Evolutionary conservation across 2,888 invertebrate genomes (phyloP).

Genomic region (Cryptocheilus praepositus): DNA sequence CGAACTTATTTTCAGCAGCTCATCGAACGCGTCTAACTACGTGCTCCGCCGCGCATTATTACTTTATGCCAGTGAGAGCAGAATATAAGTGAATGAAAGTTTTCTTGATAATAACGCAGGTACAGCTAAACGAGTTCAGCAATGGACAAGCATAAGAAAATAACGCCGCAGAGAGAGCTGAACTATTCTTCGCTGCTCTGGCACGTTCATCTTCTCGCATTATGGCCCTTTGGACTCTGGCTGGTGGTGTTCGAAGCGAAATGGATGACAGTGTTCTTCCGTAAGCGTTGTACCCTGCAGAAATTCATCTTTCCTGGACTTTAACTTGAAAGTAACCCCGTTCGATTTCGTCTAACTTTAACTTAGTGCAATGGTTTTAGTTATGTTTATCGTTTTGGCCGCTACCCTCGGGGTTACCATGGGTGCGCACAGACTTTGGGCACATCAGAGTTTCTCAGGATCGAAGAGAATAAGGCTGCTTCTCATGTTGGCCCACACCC

Average conservation of each 20-base stretch:
- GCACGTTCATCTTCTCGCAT: constrained; percentile 84
- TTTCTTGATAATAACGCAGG: too few species aligned
- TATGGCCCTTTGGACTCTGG: constrained; percentile 82
- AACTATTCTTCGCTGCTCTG: constrained; percentile 85
- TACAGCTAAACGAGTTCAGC: not conserved
- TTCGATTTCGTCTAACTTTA: not conserved
- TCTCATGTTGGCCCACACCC: constrained; percentile 88
- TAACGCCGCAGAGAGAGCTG: constrained; percentile 77
- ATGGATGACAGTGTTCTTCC: constrained; percentile 79
- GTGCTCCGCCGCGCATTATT: too few species aligned
- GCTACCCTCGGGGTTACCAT: constrained; percentile 89
- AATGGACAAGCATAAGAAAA: constrained; percentile 1
- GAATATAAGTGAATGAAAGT: too few species aligned
- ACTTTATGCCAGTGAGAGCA: too few species aligned
- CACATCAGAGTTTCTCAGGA: constrained; percentile 90
- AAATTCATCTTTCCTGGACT: too few species aligned
- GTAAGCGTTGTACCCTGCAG: constrained; percentile 77
- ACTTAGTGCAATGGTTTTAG: constrained; percentile 74
- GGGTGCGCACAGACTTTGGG: constrained; percentile 95
- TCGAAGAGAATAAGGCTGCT: constrained; percentile 82
- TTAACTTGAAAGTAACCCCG: too few species aligned
- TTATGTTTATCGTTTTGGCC: constrained; percentile 78
- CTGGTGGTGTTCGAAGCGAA: constrained; percentile 79
- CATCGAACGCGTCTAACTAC: too few species aligned
- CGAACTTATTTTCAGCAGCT: too few species aligned